phyloP scores from a whole-genome alignment of 2,113 vertebrate genomes.

The Pangasianodon gigas region DNA sequence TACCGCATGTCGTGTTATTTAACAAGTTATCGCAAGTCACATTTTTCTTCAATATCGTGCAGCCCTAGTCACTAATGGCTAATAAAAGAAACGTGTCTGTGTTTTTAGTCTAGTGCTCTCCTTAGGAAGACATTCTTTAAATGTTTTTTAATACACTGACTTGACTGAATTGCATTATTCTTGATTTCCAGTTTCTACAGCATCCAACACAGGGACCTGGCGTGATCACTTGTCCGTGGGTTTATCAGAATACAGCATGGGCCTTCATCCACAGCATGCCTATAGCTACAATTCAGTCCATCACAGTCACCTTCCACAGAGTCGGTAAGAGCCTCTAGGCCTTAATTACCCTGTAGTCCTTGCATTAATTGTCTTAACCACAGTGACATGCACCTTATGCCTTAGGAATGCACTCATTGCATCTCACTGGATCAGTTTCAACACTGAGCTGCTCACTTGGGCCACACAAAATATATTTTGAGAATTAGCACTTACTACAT shows the following conservation, averaged over 20 bases:
- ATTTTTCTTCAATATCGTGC: no score
- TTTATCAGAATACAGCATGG: conserved; percentile 76
- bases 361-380: conserved; percentile 64
- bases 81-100: not conserved
- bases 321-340: conserved; percentile 79
- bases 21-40: no score
- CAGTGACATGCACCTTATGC: conserved; percentile 48
- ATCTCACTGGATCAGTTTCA: not conserved
- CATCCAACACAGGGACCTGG: conserved; percentile 81
- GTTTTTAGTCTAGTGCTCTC: not conserved
- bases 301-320: conserved; percentile 79
- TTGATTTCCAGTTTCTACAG: conserved; percentile 69
- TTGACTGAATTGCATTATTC: not conserved
- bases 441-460: not conserved
- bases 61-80: not conserved
- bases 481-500: not conserved
- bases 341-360: conserved; percentile 53
- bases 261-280: conserved; percentile 68
- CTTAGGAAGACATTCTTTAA: not conserved
- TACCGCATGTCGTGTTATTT: no score
- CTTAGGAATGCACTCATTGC: not conserved
- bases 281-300: conserved; percentile 78
- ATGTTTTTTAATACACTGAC: not conserved
- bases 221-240: conserved; percentile 74
- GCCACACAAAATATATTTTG: not conserved